Evolutionary conservation across 2,888 invertebrate species (phyloP).

Genomic region (Lutraria lutraria): DNA sequence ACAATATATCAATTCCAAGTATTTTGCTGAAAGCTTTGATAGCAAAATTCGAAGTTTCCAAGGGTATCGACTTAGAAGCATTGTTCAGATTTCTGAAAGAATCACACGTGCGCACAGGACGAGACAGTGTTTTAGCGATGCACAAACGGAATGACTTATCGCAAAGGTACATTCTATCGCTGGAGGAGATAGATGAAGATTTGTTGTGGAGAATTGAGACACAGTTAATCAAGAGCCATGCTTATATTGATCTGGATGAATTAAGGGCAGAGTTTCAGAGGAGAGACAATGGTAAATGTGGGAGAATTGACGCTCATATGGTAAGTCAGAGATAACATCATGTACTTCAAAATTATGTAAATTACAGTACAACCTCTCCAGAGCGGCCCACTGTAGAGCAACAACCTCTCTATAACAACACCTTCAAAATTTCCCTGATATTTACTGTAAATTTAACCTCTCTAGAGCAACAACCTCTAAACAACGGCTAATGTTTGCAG

Average conservation of each 20-base stretch:
- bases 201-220: conserved; percentile 80
- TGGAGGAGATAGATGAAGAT: conserved; percentile 83
- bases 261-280: conserved; percentile 76
- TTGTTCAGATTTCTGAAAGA: conserved; percentile 79
- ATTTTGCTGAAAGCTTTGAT: conserved; percentile 78
- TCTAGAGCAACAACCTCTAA: too few species aligned
- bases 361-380: too few species aligned
- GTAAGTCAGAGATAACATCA: conserved; percentile 12
- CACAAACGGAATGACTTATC: conserved; percentile 77
- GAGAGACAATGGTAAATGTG: conserved; percentile 65
- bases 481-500: too few species aligned
- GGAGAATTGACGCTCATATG: conserved; percentile 41
- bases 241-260: conserved; percentile 78
- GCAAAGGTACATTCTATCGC: conserved; percentile 68
- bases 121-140: conserved; percentile 85
- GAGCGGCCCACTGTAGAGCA: too few species aligned
- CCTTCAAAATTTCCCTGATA: too few species aligned
- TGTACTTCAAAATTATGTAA: too few species aligned
- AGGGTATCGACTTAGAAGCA: conserved; percentile 82
- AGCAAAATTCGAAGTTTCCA: conserved; percentile 78
- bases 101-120: conserved; percentile 82
- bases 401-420: too few species aligned
- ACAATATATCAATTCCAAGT: conserved; percentile 78
- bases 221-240: conserved; percentile 77
- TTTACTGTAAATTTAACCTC: too few species aligned